phyloP scores from a whole-genome alignment of 1,140 invertebrate genomes.

The Notospermus geniculatus region DNA sequence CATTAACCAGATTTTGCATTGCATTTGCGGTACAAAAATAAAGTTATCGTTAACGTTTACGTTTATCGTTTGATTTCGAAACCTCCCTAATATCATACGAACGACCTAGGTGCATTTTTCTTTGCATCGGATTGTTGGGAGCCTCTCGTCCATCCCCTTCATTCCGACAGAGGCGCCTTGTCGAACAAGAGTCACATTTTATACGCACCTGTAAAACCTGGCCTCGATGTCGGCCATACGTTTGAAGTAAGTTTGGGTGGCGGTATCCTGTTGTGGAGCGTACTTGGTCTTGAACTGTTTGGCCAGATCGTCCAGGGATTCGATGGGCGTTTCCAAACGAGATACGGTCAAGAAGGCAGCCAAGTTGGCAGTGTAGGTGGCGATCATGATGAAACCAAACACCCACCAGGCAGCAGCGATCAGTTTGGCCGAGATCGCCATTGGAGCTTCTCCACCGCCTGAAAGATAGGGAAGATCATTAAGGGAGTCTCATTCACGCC shows the following conservation, averaged over 20 bases:
- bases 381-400: constrained; percentile 96
- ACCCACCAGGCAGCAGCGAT: constrained; percentile 97
- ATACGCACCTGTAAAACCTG: constrained; percentile 88
- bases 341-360: constrained; percentile 93
- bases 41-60: too few species aligned
- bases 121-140: too few species aligned
- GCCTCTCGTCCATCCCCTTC: too few species aligned
- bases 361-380: constrained; percentile 96
- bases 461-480: constrained; percentile 24
- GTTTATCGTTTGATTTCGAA: too few species aligned
- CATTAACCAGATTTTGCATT: too few species aligned
- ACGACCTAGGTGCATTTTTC: too few species aligned
- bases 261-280: constrained; percentile 77
- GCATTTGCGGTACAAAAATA: too few species aligned
- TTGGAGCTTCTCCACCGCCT: constrained; percentile 91
- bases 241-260: constrained; percentile 89
- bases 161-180: too few species aligned
- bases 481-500: not conserved
- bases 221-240: constrained; percentile 94
- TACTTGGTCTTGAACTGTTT: constrained; percentile 96
- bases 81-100: too few species aligned
- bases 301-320: constrained; percentile 86
- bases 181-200: too few species aligned
- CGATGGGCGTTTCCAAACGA: constrained; percentile 77
- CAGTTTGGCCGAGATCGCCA: constrained; percentile 74